Conservation (phyloP, 2,797 vertebrate genomes). For the Cynopterus sphinx region DNA sequence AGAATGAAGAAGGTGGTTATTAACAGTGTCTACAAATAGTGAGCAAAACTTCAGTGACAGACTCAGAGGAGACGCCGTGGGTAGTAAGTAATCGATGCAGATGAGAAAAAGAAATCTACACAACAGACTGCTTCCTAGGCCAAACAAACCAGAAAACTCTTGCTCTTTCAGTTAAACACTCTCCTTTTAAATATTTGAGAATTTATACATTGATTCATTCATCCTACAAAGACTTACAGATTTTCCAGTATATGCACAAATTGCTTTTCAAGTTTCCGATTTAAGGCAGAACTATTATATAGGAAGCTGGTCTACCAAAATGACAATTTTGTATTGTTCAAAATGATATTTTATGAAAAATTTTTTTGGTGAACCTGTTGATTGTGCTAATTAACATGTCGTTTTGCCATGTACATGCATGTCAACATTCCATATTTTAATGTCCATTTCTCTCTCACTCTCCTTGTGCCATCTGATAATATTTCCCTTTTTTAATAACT, state of each 20-base stretch:
- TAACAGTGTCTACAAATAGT: not conserved
- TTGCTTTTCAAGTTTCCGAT: not conserved
- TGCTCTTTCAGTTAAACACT: not conserved
- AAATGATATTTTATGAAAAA: not conserved
- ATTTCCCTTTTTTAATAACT: not conserved
- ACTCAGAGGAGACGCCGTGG: not conserved
- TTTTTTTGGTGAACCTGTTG: not conserved
- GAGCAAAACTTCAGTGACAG: not conserved
- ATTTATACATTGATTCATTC: not conserved
- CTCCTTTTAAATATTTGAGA: slow-evolving; percentile 29
- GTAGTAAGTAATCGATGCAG: not conserved
- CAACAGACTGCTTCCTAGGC: not conserved
- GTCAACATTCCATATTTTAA: not conserved
- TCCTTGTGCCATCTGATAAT: not conserved
- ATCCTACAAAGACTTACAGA: not conserved
- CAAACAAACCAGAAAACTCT: not conserved
- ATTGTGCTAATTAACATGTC: not conserved
- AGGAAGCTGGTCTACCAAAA: not conserved
- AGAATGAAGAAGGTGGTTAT: not conserved
- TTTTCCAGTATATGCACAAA: not conserved
- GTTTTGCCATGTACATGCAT: not conserved
- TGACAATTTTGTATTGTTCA: not conserved
- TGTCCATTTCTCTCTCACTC: not conserved
- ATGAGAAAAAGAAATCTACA: not conserved
- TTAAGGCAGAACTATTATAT: not conserved